A percentile compares a stretch with the other conserved stretches of the same genome.
Conservation (phyloP, 2,797 vertebrate species). For the Onychomys torridus region DNA sequence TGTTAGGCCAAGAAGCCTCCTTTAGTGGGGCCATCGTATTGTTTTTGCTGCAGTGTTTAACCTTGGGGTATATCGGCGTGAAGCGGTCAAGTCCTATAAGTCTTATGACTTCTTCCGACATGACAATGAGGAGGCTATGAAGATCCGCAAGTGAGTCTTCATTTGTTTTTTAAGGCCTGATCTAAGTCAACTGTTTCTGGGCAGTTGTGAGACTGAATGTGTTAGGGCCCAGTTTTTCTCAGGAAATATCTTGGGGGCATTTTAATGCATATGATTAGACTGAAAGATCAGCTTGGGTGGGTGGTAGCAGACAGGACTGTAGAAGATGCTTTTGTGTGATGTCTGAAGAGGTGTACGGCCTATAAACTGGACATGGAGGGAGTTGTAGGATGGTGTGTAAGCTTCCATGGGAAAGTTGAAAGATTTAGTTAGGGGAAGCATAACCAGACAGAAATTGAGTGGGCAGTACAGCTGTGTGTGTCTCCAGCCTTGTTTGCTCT, state of each 20-base stretch:
- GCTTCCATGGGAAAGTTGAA: neutral
- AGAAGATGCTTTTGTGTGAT: neutral
- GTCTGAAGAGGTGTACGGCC: neutral
- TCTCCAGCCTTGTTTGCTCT: neutral
- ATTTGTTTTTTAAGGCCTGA: neutral
- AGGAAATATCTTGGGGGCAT: constrained; percentile 12
- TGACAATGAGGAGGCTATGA: constrained; percentile 98
- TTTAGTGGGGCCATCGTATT: neutral
- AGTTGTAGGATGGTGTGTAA: neutral
- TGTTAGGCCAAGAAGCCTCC: neutral
- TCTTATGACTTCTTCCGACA: constrained; percentile 99
- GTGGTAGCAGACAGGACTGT: neutral
- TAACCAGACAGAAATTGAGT: neutral
- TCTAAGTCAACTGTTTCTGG: neutral
- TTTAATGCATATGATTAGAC: neutral
- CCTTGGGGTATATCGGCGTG: constrained; percentile 96
- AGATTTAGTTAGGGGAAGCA: neutral
- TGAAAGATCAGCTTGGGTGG: neutral
- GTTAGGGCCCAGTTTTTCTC: neutral
- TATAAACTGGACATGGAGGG: neutral
- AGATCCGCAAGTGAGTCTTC: constrained; percentile 95
- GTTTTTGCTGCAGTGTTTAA: constrained; percentile 93
- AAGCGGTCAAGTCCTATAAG: constrained; percentile 96
- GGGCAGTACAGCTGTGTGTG: rapidly evolving
- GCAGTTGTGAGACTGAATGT: neutral